Percentiles rank a stretch among this genome's conserved stretches.
Conservation (phyloP, 2,113 vertebrate genomes). For the Hassar affinis region DNA sequence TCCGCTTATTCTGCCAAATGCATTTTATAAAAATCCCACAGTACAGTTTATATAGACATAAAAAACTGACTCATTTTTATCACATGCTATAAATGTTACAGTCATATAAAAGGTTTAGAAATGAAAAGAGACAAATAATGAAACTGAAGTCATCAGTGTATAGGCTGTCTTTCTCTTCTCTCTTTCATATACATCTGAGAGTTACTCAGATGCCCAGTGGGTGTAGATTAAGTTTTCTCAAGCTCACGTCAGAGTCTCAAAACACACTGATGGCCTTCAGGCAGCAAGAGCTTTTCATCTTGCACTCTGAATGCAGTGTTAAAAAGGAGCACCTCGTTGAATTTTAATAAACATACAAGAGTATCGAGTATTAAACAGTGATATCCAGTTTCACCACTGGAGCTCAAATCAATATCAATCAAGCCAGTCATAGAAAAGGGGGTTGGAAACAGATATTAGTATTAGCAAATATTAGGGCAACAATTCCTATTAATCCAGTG, state of each 20-base stretch:
- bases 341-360: conserved; percentile 9
- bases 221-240: conserved; percentile 57
- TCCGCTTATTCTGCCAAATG: not conserved
- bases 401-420: not conserved
- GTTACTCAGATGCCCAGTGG: conserved; percentile 42
- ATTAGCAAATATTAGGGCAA: no score
- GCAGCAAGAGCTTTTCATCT: conserved; percentile 44
- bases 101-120: not conserved
- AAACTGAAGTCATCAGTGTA: not conserved
- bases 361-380: conserved; percentile 1
- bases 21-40: no score
- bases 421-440: not conserved
- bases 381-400: not conserved
- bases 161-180: conserved; percentile 12
- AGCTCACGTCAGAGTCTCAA: conserved; percentile 37
- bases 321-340: not conserved
- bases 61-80: not conserved
- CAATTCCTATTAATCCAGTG: no score
- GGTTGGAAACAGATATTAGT: no score
- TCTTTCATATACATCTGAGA: conserved; percentile 13
- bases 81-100: not conserved
- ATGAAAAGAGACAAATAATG: not conserved
- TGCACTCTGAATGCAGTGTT: not conserved
- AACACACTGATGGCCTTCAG: conserved; percentile 36
- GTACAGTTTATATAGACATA: not conserved